Percentiles rank a stretch among this genome's conserved stretches.
These are phyloP conservation scores for Lycocerus yunnanus DNA, from an alignment of 2,888 invertebrate genomes.

Conservation along the genomic window DNA sequence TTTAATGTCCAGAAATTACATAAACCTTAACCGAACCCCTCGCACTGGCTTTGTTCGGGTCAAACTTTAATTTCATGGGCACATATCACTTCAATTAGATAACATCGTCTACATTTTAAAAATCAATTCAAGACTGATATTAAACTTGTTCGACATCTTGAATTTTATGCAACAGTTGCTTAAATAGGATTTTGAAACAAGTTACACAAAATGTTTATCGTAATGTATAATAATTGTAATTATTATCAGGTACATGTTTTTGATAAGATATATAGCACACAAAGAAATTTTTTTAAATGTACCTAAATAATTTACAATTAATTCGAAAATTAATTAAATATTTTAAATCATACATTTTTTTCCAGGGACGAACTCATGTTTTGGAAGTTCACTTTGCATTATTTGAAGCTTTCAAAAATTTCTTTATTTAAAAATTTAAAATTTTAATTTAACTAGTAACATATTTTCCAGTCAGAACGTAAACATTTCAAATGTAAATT, in stretches of 20 bases:
- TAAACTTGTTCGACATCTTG: background rate
- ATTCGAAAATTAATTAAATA: background rate
- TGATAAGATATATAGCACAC: background rate
- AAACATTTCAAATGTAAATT: background rate
- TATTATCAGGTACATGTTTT: background rate
- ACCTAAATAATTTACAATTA: background rate
- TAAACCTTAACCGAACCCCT: background rate
- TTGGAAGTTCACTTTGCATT: no score
- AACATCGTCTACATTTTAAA: background rate
- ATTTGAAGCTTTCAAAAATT: background rate
- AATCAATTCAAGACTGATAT: background rate
- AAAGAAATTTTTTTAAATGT: background rate
- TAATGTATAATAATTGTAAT: background rate
- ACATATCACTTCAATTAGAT: background rate
- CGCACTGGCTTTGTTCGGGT: background rate
- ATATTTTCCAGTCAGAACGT: background rate
- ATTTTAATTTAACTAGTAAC: background rate
- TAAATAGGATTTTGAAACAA: background rate
- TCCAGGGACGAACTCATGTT: no score
- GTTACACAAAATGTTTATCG: background rate
- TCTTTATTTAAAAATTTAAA: background rate
- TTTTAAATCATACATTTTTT: no score
- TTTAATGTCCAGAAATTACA: background rate
- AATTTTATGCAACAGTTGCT: background rate
- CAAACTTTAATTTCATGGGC: background rate